Conservation (phyloP, 1,140 invertebrate genomes). For the Leptinotarsa lineolata region DNA sequence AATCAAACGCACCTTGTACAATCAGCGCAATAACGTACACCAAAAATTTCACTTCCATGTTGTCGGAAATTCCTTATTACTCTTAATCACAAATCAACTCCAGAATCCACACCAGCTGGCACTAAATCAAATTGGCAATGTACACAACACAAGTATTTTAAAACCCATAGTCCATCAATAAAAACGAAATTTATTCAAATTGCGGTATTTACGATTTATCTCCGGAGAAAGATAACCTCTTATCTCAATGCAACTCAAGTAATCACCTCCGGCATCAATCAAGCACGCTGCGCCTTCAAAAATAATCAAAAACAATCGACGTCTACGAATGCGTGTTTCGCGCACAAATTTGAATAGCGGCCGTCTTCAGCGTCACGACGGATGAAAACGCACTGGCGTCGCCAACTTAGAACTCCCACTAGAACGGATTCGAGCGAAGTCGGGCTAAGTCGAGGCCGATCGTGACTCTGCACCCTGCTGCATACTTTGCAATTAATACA, state of each 20-base stretch:
- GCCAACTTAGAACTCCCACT: slow-evolving; percentile 45
- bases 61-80: neutral
- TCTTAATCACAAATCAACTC: neutral
- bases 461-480: slow-evolving; percentile 50
- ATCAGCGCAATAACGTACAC: slow-evolving; percentile 17
- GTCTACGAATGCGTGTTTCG: slow-evolving; percentile 8
- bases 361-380: slow-evolving; percentile 43
- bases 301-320: neutral
- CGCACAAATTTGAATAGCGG: slow-evolving; percentile 21
- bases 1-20: slow-evolving; percentile 24
- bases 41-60: slow-evolving; percentile 25
- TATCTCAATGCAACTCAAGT: neutral
- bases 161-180: slow-evolving; percentile 24
- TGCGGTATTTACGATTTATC: neutral
- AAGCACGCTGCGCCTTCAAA: neutral
- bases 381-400: slow-evolving; percentile 45
- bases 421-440: slow-evolving; percentile 34
- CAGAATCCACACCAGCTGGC: slow-evolving; percentile 24
- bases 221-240: neutral
- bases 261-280: neutral
- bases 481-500: slow-evolving; percentile 56
- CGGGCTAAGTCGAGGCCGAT: slow-evolving; percentile 33
- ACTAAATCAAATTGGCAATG: slow-evolving; percentile 32
- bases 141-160: slow-evolving; percentile 25
- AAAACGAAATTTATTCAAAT: neutral